Conservation (phyloP, 2,113 vertebrate species). For the Rhagologus leucostigma region DNA sequence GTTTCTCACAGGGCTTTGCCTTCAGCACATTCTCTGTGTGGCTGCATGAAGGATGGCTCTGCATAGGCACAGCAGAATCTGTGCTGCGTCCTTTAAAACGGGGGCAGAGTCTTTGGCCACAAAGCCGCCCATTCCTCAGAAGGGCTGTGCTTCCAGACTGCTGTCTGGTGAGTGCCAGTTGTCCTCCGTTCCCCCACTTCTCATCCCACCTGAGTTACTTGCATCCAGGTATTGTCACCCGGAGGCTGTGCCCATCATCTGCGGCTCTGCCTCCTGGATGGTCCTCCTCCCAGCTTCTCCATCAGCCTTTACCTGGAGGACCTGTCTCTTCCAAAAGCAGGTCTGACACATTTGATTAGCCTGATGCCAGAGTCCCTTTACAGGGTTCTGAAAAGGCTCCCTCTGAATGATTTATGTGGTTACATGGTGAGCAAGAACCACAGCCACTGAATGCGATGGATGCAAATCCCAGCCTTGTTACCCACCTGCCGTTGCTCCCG, state of each 20-base stretch:
- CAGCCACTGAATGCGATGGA: rapidly evolving
- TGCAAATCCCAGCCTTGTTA: background rate
- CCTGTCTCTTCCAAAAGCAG: background rate
- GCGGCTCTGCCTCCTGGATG: rapidly evolving
- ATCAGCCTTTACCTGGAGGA: background rate
- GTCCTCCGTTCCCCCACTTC: background rate
- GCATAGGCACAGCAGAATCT: background rate
- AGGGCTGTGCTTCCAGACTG: background rate
- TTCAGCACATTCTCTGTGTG: background rate
- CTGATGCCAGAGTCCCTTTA: background rate
- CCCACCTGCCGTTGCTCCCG: rapidly evolving
- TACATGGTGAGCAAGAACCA: background rate
- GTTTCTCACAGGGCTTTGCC: background rate
- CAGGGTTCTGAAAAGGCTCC: background rate
- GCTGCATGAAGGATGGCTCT: background rate
- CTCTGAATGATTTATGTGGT: background rate
- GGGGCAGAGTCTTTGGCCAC: background rate
- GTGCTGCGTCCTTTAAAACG: rapidly evolving
- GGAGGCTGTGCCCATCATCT: background rate
- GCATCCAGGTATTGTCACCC: background rate
- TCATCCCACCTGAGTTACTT: background rate
- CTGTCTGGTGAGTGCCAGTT: background rate
- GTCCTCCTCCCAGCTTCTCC: background rate
- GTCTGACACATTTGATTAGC: background rate
- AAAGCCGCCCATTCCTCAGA: background rate